A percentile compares a stretch with the other conserved stretches of the same genome.
phyloP scores from a whole-genome alignment of 30 jellyfish, hydroid and myxozoan genomes.

The Clytia hemisphaerica region DNA sequence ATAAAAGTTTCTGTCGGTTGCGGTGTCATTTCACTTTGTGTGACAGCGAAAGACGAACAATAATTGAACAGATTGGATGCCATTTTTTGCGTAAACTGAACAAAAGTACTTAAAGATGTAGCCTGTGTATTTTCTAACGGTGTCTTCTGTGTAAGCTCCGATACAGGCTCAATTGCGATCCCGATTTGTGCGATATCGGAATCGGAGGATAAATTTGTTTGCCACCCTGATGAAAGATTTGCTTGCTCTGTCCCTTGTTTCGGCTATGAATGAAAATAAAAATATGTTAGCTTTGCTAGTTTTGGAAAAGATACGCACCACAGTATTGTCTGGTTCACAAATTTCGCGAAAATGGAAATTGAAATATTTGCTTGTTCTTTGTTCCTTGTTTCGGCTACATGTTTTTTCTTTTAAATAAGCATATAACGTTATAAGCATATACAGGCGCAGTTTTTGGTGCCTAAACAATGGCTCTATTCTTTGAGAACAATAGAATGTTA shows the following conservation, averaged over 20 bases:
- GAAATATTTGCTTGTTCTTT: too few species aligned
- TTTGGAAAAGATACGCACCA: too few species aligned
- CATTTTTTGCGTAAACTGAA: slow-evolving; percentile 87
- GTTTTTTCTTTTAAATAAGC: too few species aligned
- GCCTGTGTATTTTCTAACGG: slow-evolving; percentile 67
- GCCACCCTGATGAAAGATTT: slow-evolving; percentile 15
- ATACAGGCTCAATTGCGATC: slow-evolving; percentile 52
- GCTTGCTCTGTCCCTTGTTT: slow-evolving; percentile 10
- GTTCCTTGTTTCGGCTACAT: too few species aligned
- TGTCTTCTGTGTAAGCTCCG: slow-evolving; percentile 57
- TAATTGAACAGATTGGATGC: slow-evolving; percentile 52
- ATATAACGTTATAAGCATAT: too few species aligned
- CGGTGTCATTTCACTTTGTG: slow-evolving; percentile 65
- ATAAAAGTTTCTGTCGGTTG: slow-evolving; percentile 66
- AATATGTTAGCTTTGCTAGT: background rate
- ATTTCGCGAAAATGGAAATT: too few species aligned
- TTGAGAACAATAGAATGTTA: too few species aligned
- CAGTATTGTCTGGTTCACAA: too few species aligned
- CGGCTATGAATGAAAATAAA: slow-evolving; percentile 1
- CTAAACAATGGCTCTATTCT: too few species aligned
- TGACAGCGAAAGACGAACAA: slow-evolving; percentile 74
- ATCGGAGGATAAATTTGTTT: slow-evolving; percentile 26
- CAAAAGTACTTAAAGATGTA: slow-evolving; percentile 53
- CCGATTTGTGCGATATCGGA: slow-evolving; percentile 80
- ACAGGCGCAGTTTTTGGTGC: too few species aligned